Base-by-base conservation (phyloP, 2,888 invertebrate genomes). In the Adelognathus sp. region DNA sequence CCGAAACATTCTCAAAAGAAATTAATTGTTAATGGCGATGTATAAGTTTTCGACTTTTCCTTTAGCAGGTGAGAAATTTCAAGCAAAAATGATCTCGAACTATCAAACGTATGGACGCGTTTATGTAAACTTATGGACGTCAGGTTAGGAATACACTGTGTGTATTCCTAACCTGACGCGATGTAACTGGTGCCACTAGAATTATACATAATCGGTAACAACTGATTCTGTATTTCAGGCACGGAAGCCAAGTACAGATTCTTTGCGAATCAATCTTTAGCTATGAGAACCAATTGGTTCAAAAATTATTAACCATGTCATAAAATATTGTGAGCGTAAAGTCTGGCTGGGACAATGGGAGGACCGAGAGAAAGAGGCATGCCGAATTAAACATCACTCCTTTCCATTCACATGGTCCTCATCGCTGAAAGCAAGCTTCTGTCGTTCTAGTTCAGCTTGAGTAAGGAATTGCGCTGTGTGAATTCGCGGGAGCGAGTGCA, bases 361-460 rank as follows among this genome's bases (percentile, higher is more conserved):
- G 27, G 6, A 21, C 27, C 41, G 14, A 29, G 31, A 29, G 18
- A 71, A 58, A 33, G 60, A 18, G 21, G 39, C 18, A 16, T 9
- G 9, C 18, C 21, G 64, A 85, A 84, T 79, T 80, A 78, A 81
- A 85, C 52, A 75, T 70, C 60, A 36, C n/a, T 70, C 14, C 50
- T 78, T 72, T 70, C 70, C 58, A 73, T 81, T 82, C 56, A 78
- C 58, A 73, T 18, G 50, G 2, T 44, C 16, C 64, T 64, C 64
- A 56, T 58, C 52, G 60, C 61, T 36, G 27, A 27, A 3, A 16
- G 27, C 39, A 18, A 50, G 21, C 50, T 50, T 50, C 24, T 39
- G 60, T 27, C 64, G 50, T 58, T 73, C 33, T 44, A 50, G 60
- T 67, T 67, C 24, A 21, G 21, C 60, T 31, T 41, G 66, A 52